A percentile compares a stretch with the other conserved stretches of the same genome.
Conservation (phyloP, 2,888 invertebrate species). For the Apodemia mormo region DNA sequence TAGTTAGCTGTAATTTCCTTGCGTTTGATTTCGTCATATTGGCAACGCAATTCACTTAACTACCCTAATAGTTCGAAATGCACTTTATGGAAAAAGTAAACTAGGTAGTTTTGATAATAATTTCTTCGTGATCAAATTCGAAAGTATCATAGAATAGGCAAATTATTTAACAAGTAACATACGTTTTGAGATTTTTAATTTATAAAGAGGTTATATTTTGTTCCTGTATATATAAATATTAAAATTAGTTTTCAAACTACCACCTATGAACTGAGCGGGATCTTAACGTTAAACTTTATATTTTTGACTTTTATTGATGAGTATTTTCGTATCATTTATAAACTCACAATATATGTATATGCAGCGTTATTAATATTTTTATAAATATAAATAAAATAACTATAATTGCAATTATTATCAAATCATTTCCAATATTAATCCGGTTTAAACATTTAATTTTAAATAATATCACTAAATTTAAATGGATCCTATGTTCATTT, state of each 20-base stretch:
- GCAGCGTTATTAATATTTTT: too few species aligned
- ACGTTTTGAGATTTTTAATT: conserved; percentile 53
- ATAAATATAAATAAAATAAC: too few species aligned
- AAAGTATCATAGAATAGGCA: conserved; percentile 81
- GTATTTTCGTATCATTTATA: too few species aligned
- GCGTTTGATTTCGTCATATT: conserved; percentile 69
- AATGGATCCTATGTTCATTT: neutral
- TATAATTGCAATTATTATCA: neutral
- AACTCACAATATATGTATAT: too few species aligned
- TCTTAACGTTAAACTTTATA: neutral
- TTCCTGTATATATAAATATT: conserved; percentile 27
- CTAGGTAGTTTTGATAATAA: conserved; percentile 80
- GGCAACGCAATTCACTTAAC: conserved; percentile 62
- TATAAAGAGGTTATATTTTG: conserved; percentile 45
- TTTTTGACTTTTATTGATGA: too few species aligned
- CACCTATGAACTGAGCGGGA: conserved; percentile 36
- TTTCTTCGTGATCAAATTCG: conserved; percentile 80
- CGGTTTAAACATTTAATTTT: neutral
- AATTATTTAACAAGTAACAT: conserved; percentile 72
- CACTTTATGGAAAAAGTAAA: conserved; percentile 71
- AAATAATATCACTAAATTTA: neutral
- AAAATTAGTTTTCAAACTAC: conserved; percentile 41
- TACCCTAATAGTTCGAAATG: conserved; percentile 73
- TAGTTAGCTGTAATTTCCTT: conserved; percentile 75
- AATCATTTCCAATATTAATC: neutral